phyloP scores from a whole-genome alignment of 2,113 vertebrate genomes.

The Scomber japonicus region DNA sequence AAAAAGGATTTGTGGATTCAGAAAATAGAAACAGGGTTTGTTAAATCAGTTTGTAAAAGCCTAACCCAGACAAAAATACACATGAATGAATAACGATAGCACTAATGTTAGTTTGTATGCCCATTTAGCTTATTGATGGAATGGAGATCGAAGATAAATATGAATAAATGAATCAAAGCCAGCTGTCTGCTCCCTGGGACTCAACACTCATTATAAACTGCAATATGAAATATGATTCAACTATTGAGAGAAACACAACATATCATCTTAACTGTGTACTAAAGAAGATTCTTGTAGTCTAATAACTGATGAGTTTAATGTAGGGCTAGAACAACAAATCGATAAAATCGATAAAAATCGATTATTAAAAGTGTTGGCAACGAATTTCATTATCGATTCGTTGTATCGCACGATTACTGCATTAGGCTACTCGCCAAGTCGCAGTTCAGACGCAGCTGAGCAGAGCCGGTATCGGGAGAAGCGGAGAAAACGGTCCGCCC shows the following conservation, averaged over 20 bases:
- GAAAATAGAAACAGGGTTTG: conserved; percentile 9
- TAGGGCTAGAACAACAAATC: too few species aligned
- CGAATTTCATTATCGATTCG: too few species aligned
- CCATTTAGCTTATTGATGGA: conserved; percentile 31
- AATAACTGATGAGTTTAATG: not conserved
- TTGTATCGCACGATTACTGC: too few species aligned
- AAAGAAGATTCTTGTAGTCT: not conserved
- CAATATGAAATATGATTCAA: conserved; percentile 22
- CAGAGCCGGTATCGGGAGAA: too few species aligned
- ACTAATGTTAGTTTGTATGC: not conserved
- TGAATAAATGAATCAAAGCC: conserved; percentile 43
- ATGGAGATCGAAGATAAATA: conserved; percentile 37
- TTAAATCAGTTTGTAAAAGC: not conserved
- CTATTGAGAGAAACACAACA: conserved; percentile 23
- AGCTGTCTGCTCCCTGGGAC: not conserved
- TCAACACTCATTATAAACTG: not conserved
- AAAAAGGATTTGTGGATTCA: not conserved
- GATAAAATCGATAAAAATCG: too few species aligned
- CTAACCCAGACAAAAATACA: not conserved
- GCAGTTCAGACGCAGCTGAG: too few species aligned
- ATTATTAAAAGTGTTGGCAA: too few species aligned
- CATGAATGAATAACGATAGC: not conserved
- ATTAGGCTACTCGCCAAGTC: too few species aligned
- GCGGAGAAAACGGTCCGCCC: too few species aligned
- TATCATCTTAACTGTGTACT: not conserved